Evolutionary conservation across 2,888 invertebrate genomes (phyloP), one percentile per base, ranked within the genome.

Genomic region (Anagyrus pseudococci): DNA sequence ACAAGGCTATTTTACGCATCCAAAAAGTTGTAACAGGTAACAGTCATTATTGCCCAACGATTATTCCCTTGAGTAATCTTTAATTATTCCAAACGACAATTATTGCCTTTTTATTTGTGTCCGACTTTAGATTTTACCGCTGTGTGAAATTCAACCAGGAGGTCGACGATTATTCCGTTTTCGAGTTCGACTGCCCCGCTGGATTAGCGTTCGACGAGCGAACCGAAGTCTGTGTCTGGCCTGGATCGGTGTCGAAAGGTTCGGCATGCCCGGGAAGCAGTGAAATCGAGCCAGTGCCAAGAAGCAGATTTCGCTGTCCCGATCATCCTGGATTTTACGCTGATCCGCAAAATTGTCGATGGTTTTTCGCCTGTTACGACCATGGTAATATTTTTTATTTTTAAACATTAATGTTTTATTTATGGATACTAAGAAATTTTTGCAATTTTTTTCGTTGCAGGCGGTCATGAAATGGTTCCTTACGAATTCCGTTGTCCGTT

Each of bases 401-500:
- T 43, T 6, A 10, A 10, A 10, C 43, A 6, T 17, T 8, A 6
- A 10, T 43, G n/a, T 47, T 25, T 23, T n/a, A 23, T 7, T 47
- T 47, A 22, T n/a, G 3, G 43, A 17, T 43, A 43, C 8, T 10
- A 23, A 46, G 22, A 40, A 47, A 46, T 29, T 55, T 33, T 15
- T 13, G 23, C 48, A 46, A 25, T 40, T 1, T 10, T 37, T 15
- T 37, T 37, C 37, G 22, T 53, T 62, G 44, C 58, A 82, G 81
- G 74, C 71, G 82, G 72, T 66, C 72, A 70, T 23, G 73, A 79
- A 50, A 70, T 84, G 66, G 86, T 87, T 0, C 89, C 91, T 0
- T 92, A 91, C 80, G 92, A 92, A 82, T 92, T 92, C 82, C 86
- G 90, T 53, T 92, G 92, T 74, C 92, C 92, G 0, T 92, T 89